phyloP scores from a whole-genome alignment of 2,113 vertebrate genomes.

The Addax nasomaculatus region DNA sequence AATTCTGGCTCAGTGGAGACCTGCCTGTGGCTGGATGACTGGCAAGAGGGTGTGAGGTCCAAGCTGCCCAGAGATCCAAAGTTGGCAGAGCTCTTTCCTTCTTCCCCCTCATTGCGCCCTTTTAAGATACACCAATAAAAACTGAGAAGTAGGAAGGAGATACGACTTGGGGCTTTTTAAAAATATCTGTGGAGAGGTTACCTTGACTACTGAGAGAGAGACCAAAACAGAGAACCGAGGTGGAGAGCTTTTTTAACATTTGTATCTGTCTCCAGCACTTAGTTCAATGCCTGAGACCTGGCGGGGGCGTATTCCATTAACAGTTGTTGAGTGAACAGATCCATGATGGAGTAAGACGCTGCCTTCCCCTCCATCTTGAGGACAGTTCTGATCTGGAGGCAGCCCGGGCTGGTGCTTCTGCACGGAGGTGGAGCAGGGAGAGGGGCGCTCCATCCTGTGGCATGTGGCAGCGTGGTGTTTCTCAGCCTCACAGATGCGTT shows the following conservation, averaged over 20 bases:
- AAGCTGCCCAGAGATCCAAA: neutral
- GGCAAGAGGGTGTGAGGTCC: constrained; percentile 44
- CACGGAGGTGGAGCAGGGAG: neutral
- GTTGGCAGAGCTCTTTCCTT: neutral
- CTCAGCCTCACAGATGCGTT: neutral
- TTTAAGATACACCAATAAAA: constrained; percentile 1
- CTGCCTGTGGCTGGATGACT: constrained; percentile 51
- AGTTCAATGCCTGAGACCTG: neutral
- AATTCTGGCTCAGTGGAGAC: constrained; percentile 47
- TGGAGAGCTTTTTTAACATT: neutral
- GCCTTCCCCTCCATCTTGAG: neutral
- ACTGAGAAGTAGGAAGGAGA: neutral
- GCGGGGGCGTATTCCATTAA: neutral
- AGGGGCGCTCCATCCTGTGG: neutral
- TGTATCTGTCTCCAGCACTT: neutral
- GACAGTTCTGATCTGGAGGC: neutral
- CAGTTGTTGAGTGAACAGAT: neutral
- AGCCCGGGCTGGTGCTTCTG: neutral
- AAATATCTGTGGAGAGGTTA: neutral
- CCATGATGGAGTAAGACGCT: neutral
- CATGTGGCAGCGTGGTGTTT: neutral
- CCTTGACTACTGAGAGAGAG: neutral
- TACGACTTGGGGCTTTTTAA: neutral
- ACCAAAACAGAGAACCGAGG: neutral
- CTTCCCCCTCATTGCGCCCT: neutral